These are phyloP conservation scores for Polydrusus cervinus DNA, from an alignment of 2,888 invertebrate species.

Conservation along the genomic window DNA sequence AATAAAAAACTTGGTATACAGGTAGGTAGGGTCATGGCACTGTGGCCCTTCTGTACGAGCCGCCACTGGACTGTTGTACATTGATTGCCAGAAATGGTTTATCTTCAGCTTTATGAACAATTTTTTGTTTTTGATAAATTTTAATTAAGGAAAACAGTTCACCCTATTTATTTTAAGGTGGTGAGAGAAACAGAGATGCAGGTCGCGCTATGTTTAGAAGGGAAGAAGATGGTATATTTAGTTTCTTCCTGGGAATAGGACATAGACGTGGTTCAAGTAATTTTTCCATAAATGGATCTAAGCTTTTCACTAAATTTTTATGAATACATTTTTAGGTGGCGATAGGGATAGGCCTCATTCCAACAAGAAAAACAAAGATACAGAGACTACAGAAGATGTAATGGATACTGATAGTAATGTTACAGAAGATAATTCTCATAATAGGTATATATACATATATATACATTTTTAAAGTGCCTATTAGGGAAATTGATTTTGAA, in stretches of 20 bases:
- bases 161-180: constrained; percentile 45
- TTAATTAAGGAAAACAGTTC: too few species aligned
- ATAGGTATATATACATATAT: too few species aligned
- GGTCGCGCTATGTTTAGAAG: constrained; percentile 57
- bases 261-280: constrained; percentile 53
- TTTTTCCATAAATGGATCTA: background rate
- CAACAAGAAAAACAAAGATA: constrained; percentile 51
- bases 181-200: constrained; percentile 55
- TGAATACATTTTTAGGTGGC: constrained; percentile 26
- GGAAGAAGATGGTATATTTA: constrained; percentile 56
- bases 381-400: constrained; percentile 53
- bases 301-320: background rate
- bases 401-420: constrained; percentile 50
- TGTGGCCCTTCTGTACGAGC: too few species aligned
- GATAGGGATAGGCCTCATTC: constrained; percentile 32
- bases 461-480: too few species aligned
- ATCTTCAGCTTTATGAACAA: too few species aligned
- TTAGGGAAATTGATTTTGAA: too few species aligned
- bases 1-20: too few species aligned
- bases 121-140: too few species aligned
- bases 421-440: constrained; percentile 29
- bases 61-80: too few species aligned
- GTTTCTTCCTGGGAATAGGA: constrained; percentile 58
- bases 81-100: too few species aligned
- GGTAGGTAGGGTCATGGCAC: too few species aligned